Base-by-base conservation (phyloP, 2,797 vertebrate genomes). In the Danionella dracula region DNA sequence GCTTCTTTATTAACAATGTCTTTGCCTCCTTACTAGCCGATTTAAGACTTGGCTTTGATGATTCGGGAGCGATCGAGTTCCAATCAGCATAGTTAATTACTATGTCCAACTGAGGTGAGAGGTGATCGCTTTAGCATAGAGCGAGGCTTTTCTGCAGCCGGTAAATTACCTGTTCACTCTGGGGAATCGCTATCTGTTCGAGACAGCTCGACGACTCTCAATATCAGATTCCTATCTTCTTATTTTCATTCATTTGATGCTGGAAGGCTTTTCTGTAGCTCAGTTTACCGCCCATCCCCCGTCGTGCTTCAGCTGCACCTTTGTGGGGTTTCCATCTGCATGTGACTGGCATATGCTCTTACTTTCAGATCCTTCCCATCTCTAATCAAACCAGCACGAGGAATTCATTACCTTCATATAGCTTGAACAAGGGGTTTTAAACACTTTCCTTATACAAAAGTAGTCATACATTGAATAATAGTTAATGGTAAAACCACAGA, bases 1-100 rank as follows among this genome's bases (percentile, higher is more conserved):
- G n/a, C 13, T 15, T 54, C 23, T 67, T 19, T 32, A n/a, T 27
- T 12, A 10, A 51, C 53, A 15, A 58, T 73, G 72, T 62, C 59
- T 61, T 62, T 62, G 66, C 19, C 37, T 79, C 74, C 73, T 77
- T 41, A n/a, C 59, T 7, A 63, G 77, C 68, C 63, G 64, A 50
- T 55, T 55, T 77, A 69, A 71, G 70, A 80, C 70, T 40, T 27
- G 21, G 10, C 65, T 75, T 70, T 77, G 83, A 84, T 84, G 79
- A 58, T 45, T 78, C 32, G 80, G 60, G 50, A 69, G 71, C 76
- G 75, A 78, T 81, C 50, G 68, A 81, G 82, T 76, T 85, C 80
- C 78, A 83, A 79, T 87, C 82, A 82, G 74, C 75, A 68, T 79
- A 77, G 76, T 83, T 90, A 86, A 88, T 89, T 87, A 83, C 82